Base-by-base conservation (phyloP, 2,888 invertebrate genomes). In the Pammene aurita region DNA sequence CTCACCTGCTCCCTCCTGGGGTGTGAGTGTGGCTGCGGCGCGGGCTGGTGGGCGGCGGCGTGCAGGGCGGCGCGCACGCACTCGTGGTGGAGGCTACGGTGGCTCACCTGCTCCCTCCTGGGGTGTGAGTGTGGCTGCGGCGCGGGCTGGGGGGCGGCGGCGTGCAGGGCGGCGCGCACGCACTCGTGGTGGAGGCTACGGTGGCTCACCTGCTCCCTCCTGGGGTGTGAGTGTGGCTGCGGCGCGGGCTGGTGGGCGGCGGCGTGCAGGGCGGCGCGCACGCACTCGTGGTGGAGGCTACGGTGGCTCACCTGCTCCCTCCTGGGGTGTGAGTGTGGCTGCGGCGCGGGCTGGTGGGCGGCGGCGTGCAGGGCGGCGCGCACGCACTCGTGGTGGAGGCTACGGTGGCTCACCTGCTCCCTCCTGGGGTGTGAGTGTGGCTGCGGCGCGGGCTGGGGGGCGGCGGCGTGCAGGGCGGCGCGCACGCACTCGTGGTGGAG, bases 241-340 rank as follows among this genome's bases (percentile, higher is more conserved):
- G 41, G 41, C 41, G n/a, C n/a, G n/a, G 67, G 52, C 34, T 60
- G 46, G 60, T 48, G 60, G 34, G 46, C 71, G 46, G 55, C 70
- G 57, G 96, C 96, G 85, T 96, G 96, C 61, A 97, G 89, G 5
- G 96, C 96, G 77, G 96, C 96, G 81, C 96, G 96, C 63, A 97
- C 96, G 5, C 96, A 95, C 82, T 96, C 96, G 80, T 96, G 95
- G 71, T 95, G 95, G n/a, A 13, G 94, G 96, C 54, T 18, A 26
- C 71, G 42, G 52, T 9, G 10, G 41, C 10, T 6, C 10, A 41
- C 41, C 41, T 41, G 41, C 2, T 44, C 13, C n/a, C 44, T 1
- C n/a, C n/a, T 13, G n/a, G n/a, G 13, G n/a, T 44, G 44, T 2
- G n/a, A 2, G n/a, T 13, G 44, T 2, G n/a, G 44, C 9, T 6